phyloP scores from a whole-genome alignment of 2,888 invertebrate species.

The Anticlea derivata region DNA sequence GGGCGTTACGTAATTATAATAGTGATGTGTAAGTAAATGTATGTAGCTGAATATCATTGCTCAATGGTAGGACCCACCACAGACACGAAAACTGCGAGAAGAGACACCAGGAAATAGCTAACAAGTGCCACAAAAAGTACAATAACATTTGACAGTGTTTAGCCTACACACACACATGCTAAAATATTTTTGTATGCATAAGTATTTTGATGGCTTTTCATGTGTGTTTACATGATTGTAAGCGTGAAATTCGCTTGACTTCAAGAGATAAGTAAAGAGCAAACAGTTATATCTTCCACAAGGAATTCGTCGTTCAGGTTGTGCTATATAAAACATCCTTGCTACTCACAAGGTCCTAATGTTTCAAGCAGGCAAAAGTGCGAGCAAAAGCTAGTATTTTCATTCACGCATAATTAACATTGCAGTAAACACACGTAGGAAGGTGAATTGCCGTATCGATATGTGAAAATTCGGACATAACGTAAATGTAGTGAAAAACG shows the following conservation, averaged over 20 bases:
- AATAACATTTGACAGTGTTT: conserved; percentile 47
- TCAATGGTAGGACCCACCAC: conserved; percentile 51
- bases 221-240: conserved; percentile 40
- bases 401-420: conserved; percentile 14
- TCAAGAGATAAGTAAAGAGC: no score
- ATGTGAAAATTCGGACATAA: conserved; percentile 19
- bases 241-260: conserved; percentile 46
- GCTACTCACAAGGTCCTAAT: no score
- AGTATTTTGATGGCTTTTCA: conserved; percentile 47
- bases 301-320: no score
- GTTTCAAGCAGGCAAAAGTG: not conserved
- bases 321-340: not conserved
- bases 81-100: conserved; percentile 43
- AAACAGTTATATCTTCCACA: no score
- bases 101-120: conserved; percentile 39
- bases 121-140: conserved; percentile 33
- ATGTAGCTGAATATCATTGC: conserved; percentile 54
- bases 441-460: conserved; percentile 18
- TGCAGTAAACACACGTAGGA: conserved; percentile 5
- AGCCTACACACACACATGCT: conserved; percentile 48
- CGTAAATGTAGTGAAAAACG: conserved; percentile 12
- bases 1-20: conserved; percentile 69
- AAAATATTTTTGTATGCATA: conserved; percentile 59
- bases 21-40: conserved; percentile 44
- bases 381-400: not conserved